Evolutionary conservation across 2,888 invertebrate species (phyloP), one percentile per base, ranked within the genome.

Genomic region (Campaea margaritaria): DNA sequence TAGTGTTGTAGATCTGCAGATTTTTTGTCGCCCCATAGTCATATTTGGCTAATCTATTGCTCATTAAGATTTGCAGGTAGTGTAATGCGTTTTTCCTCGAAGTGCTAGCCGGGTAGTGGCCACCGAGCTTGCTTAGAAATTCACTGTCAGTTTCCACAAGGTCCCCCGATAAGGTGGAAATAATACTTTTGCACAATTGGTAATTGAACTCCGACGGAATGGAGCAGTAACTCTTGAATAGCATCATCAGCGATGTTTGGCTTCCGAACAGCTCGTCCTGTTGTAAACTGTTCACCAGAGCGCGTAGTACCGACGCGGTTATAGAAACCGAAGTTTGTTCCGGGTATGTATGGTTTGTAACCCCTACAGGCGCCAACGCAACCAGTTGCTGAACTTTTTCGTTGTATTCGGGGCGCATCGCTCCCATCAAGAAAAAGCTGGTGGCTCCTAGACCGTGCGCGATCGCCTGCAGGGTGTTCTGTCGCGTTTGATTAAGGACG

Each of bases 381-480:
- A 91, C 82, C 64, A 91, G 83, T 0, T 89, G 76, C 43, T 82
- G 84, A 8, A 95, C 83, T 76, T 94, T 94, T 0, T 79, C 70
- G 69, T 94, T 94, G 70, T 94, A 94, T 57, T 93, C 89, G 0
- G 94, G 93, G 27, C 73, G 74, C 45, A 81, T 79, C 0, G 93
- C 85, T 0, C 85, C 78, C 82, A 94, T 85, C 0, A 93, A 91
- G 60, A 85, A 93, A 67, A 93, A 93, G 5, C 79, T 72, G 0
- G 93, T 93, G 0, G 93, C 93, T 12, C 96, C 96, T 70, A 88
- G 89, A 0, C 95, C 96, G 75, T 95, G 95, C 0, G 95, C 96
- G 14, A 95, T 79, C 72, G 94, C 95, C 62, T 92, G 93, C 0
- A 96, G 59, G 39, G 93, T 81, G 1, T 85, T 64, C 34, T 90